These are phyloP conservation scores for Drosophila erecta DNA, from an alignment of 1,140 invertebrate genomes.

Conservation along the genomic window DNA sequence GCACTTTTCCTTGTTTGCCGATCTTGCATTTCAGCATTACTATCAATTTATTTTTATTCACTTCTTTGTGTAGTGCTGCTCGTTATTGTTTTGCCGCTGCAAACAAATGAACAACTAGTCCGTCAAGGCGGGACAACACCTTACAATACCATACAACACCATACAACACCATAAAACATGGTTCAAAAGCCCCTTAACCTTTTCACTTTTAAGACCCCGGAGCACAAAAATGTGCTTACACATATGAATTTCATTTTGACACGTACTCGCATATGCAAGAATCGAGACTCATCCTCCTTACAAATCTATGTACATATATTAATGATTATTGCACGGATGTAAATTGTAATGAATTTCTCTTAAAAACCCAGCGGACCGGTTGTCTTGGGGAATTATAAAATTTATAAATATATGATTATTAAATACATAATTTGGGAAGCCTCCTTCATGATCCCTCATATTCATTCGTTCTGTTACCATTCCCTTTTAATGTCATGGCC, in stretches of 20 bases:
- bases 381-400: too few relatives aligned
- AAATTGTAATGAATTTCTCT: too few relatives aligned
- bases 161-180: slow-evolving; percentile 42
- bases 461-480: not conserved
- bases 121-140: slow-evolving; percentile 36
- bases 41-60: slow-evolving; percentile 19
- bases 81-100: slow-evolving; percentile 44
- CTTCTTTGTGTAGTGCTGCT: slow-evolving; percentile 21
- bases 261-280: not conserved
- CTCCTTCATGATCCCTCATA: not conserved
- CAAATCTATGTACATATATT: not conserved
- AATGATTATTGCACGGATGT: too few relatives aligned
- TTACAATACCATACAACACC: too few relatives aligned
- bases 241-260: not conserved
- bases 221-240: not conserved
- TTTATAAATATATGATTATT: too few relatives aligned
- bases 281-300: not conserved
- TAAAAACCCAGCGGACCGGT: too few relatives aligned
- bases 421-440: not conserved
- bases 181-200: not conserved
- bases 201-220: too few relatives aligned
- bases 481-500: slow-evolving; percentile 1
- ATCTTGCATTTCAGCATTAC: slow-evolving; percentile 19
- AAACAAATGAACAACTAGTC: slow-evolving; percentile 29
- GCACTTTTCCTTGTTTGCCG: slow-evolving; percentile 9